Evolutionary conservation across 2,797 vertebrate species (phyloP).

Genomic region (Cottoperca gobio): DNA sequence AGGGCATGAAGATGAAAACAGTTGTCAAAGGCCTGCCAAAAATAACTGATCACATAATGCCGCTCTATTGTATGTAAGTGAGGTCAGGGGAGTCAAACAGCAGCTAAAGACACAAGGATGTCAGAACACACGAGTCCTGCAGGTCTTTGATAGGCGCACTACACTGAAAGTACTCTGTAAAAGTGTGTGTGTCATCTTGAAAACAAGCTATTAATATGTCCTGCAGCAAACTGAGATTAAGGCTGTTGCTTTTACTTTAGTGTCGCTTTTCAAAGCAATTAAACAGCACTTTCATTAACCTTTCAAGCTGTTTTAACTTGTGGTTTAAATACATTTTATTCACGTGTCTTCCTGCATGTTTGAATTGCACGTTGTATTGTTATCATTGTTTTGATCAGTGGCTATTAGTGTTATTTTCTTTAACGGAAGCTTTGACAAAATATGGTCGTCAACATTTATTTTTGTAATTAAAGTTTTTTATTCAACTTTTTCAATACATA

Average conservation of each 20-base stretch:
- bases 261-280: slow-evolving; percentile 50
- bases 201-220: slow-evolving; percentile 69
- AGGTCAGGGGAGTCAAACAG: slow-evolving; percentile 79
- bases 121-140: slow-evolving; percentile 42
- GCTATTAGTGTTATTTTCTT: slow-evolving; percentile 1
- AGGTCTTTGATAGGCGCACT: slow-evolving; percentile 45
- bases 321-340: slow-evolving; percentile 41
- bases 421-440: too few relatives aligned
- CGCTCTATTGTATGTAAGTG: slow-evolving; percentile 76
- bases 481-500: too few relatives aligned
- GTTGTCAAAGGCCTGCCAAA: slow-evolving; percentile 82
- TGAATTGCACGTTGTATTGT: background rate
- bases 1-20: slow-evolving; percentile 85
- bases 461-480: too few relatives aligned
- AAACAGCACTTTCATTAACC: slow-evolving; percentile 42
- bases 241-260: slow-evolving; percentile 44
- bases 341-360: slow-evolving; percentile 5
- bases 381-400: slow-evolving; percentile 32
- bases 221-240: slow-evolving; percentile 54
- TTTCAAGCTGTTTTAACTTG: slow-evolving; percentile 56
- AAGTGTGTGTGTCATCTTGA: slow-evolving; percentile 58
- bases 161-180: slow-evolving; percentile 23
- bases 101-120: slow-evolving; percentile 58
- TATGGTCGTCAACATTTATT: too few relatives aligned
- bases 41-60: slow-evolving; percentile 82